phyloP scores from a whole-genome alignment of 2,888 invertebrate genomes.

The Rotaria macrura region DNA sequence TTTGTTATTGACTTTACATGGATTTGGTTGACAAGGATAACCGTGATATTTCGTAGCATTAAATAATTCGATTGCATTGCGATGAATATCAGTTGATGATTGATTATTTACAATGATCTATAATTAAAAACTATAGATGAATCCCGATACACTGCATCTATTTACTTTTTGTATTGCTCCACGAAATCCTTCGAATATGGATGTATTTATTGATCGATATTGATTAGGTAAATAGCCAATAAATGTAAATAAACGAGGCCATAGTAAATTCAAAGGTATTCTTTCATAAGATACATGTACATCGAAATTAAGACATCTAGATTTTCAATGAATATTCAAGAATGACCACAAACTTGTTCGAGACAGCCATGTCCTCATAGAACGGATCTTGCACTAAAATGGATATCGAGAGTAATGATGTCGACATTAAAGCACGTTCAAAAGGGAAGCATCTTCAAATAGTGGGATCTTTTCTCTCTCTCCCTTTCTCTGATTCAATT shows the following conservation, averaged over 20 bases:
- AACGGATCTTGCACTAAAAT: too few species aligned
- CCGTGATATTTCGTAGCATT: background rate
- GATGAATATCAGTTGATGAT: background rate
- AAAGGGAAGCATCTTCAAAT: too few species aligned
- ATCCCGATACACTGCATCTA: too few species aligned
- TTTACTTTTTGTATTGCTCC: conserved; percentile 74
- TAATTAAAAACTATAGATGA: background rate
- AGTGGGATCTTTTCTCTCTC: too few species aligned
- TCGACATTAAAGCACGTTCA: too few species aligned
- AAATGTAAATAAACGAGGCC: background rate
- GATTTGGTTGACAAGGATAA: background rate
- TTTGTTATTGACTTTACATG: background rate
- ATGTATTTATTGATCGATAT: background rate
- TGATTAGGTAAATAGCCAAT: background rate
- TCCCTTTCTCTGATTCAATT: too few species aligned
- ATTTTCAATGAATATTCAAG: too few species aligned
- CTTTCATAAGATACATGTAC: background rate
- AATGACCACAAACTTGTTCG: too few species aligned
- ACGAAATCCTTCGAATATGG: conserved; percentile 57
- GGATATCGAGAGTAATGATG: too few species aligned
- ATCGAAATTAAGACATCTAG: too few species aligned
- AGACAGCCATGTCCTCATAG: too few species aligned
- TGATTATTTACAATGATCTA: background rate
- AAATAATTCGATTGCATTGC: background rate
- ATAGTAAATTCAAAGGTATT: background rate